These are phyloP conservation scores for Drosophila percnosoma DNA, from an alignment of 2,888 invertebrate species.

Conservation along the genomic window DNA sequence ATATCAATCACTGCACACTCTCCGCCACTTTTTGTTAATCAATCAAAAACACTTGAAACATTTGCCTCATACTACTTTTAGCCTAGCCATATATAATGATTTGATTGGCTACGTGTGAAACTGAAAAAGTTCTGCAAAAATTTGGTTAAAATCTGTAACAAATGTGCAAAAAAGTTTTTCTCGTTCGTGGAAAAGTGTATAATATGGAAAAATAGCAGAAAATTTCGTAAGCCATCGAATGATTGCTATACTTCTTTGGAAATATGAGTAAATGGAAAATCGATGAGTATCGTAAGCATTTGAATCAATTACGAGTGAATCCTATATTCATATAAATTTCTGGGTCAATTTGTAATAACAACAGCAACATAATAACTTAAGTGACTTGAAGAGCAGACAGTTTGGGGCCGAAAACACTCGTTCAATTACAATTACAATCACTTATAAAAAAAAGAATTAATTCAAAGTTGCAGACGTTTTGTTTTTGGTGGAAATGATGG, in stretches of 20 bases:
- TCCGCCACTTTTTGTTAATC: constrained; percentile 41
- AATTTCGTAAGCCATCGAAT: constrained; percentile 27
- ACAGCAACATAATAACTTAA: constrained; percentile 7
- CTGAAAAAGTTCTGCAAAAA: constrained; percentile 31
- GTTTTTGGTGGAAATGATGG: constrained; percentile 15
- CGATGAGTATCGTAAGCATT: background rate
- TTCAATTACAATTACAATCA: constrained; percentile 21
- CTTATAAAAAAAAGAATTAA: constrained; percentile 1
- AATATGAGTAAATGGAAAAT: constrained; percentile 17
- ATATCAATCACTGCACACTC: constrained; percentile 3
- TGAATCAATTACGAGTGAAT: constrained; percentile 30
- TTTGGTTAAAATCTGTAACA: constrained; percentile 19
- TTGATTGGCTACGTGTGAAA: constrained; percentile 45
- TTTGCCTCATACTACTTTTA: constrained; percentile 8
- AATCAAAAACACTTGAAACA: constrained; percentile 51
- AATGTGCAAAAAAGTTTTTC: constrained; percentile 32
- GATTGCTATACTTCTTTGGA: constrained; percentile 26
- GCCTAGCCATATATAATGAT: constrained; percentile 5
- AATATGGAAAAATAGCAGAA: constrained; percentile 16
- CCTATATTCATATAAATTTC: constrained; percentile 4
- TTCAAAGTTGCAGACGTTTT: constrained; percentile 36
- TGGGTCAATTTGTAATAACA: constrained; percentile 35
- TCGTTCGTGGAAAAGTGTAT: constrained; percentile 39
- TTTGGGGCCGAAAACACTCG: constrained; percentile 8
- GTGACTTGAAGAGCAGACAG: constrained; percentile 26